Evolutionary conservation across 2,797 vertebrate species (phyloP).

Genomic region (Limnodromus scolopaceus): DNA sequence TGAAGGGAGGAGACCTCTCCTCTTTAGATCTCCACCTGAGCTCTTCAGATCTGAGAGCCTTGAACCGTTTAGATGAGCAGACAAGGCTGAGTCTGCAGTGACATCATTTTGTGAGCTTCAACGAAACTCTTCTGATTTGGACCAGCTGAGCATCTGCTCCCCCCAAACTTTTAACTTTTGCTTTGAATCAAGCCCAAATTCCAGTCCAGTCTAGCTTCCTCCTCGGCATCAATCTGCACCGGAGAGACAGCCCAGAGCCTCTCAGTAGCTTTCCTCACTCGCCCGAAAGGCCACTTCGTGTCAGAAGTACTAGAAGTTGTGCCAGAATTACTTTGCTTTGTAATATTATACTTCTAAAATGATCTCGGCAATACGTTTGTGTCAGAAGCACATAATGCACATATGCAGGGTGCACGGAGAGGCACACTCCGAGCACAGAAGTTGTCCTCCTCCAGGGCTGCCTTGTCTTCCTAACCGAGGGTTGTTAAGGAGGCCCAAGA

Average conservation of each 20-base stretch:
- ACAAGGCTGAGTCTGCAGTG: neutral
- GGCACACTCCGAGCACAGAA: neutral
- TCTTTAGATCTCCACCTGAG: constrained; percentile 23
- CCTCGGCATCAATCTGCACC: constrained; percentile 19
- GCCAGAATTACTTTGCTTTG: constrained; percentile 55
- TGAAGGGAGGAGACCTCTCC: neutral
- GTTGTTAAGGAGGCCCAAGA: neutral
- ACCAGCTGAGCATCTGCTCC: constrained; percentile 63
- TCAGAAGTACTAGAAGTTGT: constrained; percentile 43
- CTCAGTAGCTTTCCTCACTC: constrained; percentile 16
- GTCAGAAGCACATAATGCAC: neutral
- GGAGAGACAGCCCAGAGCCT: constrained; percentile 24
- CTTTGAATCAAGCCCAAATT: constrained; percentile 59
- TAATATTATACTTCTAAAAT: constrained; percentile 19
- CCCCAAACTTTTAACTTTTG: constrained; percentile 44
- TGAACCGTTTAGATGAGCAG: constrained; percentile 22
- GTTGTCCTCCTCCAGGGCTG: neutral
- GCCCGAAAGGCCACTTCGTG: constrained; percentile 13
- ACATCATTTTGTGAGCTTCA: constrained; percentile 41
- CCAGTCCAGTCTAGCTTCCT: constrained; percentile 25
- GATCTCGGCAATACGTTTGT: neutral
- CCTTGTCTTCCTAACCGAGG: neutral
- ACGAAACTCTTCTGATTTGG: constrained; percentile 13
- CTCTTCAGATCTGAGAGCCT: neutral
- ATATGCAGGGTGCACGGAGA: neutral